These are phyloP conservation scores for Agelastica alni DNA, from an alignment of 2,888 invertebrate genomes.

Conservation along the genomic window DNA sequence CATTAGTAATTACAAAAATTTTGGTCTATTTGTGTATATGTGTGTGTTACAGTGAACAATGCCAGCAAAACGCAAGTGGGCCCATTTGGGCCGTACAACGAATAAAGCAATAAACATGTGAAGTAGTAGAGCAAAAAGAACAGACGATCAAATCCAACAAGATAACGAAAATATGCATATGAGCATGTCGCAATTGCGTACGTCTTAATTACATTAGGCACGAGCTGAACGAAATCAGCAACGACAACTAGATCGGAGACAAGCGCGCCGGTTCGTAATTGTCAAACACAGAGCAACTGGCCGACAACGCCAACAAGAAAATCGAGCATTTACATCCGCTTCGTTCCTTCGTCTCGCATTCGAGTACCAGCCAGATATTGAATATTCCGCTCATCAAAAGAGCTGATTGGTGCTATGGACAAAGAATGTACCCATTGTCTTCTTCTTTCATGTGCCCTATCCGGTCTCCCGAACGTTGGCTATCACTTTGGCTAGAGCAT, in stretches of 20 bases:
- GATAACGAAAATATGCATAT: not conserved
- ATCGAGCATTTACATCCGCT: constrained; percentile 13
- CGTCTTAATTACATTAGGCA: too few species aligned
- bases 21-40: too few species aligned
- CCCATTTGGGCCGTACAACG: not conserved
- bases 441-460: too few species aligned
- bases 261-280: constrained; percentile 2
- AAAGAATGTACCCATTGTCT: too few species aligned
- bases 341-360: not conserved
- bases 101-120: not conserved
- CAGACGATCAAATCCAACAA: not conserved
- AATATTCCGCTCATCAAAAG: constrained; percentile 8
- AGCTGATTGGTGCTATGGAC: constrained; percentile 4
- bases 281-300: constrained; percentile 8
- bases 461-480: too few species aligned
- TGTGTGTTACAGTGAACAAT: too few species aligned
- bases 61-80: not conserved
- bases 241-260: constrained; percentile 7
- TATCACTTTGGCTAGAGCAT: too few species aligned
- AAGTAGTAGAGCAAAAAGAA: not conserved
- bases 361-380: not conserved
- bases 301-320: constrained; percentile 6
- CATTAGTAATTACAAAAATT: too few species aligned
- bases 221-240: constrained; percentile 6
- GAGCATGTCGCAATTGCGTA: constrained; percentile 4